Conservation (phyloP, 2,888 invertebrate species). For the Lucinisca nassula region DNA sequence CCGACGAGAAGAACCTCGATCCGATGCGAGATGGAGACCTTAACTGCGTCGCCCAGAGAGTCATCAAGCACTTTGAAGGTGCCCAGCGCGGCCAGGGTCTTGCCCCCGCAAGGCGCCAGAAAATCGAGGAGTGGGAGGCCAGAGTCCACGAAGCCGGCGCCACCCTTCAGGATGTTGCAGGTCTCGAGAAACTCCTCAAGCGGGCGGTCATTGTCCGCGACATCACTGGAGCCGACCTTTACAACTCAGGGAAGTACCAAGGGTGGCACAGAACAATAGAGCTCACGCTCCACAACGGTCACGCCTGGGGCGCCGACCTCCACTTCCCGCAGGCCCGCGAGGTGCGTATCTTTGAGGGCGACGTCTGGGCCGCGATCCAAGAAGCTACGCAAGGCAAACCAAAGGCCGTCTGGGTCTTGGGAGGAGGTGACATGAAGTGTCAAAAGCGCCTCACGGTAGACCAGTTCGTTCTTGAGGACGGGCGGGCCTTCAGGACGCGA, state of each 20-base stretch:
- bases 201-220: not conserved
- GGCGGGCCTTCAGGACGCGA: not conserved
- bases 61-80: conserved; percentile 41
- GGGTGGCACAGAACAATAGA: conserved; percentile 31
- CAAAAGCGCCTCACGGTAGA: conserved; percentile 16
- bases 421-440: conserved; percentile 8
- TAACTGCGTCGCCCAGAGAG: not conserved
- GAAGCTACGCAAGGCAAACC: conserved; percentile 32
- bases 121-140: no score
- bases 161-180: conserved; percentile 41
- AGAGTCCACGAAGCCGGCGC: conserved; percentile 48
- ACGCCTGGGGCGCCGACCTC: conserved; percentile 47
- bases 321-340: not conserved
- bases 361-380: conserved; percentile 48
- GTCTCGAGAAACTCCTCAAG: conserved; percentile 36
- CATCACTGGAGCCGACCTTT: not conserved
- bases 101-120: no score
- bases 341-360: conserved; percentile 3
- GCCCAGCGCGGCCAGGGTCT: no score
- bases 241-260: not conserved
- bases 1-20: conserved; percentile 16
- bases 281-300: conserved; percentile 54
- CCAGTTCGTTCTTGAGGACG: conserved; percentile 55
- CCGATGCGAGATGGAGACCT: no score
- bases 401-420: conserved; percentile 38